phyloP scores from a whole-genome alignment of 2,113 vertebrate species.

The Eira barbara region DNA sequence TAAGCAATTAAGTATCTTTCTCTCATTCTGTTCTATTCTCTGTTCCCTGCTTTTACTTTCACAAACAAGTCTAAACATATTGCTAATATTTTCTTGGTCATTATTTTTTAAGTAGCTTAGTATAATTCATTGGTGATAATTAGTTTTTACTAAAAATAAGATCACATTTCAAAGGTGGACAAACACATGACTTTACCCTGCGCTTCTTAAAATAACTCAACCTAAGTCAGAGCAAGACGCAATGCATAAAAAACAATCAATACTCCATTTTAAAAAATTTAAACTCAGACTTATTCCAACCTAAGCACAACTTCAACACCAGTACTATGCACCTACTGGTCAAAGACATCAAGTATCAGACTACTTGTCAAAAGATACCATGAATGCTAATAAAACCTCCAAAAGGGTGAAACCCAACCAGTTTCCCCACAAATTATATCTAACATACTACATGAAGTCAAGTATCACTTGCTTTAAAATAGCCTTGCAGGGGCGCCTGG shows the following conservation, averaged over 20 bases:
- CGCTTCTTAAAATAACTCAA: slow-evolving; percentile 35
- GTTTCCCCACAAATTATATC: background rate
- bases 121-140: background rate
- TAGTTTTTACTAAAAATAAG: background rate
- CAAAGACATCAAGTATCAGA: background rate
- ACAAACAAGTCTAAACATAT: slow-evolving; percentile 34
- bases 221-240: slow-evolving; percentile 26
- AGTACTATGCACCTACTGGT: background rate
- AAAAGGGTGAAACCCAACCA: background rate
- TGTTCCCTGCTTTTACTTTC: background rate
- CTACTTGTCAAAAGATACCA: background rate
- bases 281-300: background rate
- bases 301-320: background rate
- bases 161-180: slow-evolving; percentile 24
- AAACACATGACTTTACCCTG: background rate
- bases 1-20: slow-evolving; percentile 52
- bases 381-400: background rate
- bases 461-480: background rate
- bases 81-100: slow-evolving; percentile 40
- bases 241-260: background rate
- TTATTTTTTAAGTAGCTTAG: background rate
- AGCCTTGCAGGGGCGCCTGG: too few species aligned
- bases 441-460: background rate
- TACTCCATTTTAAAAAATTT: background rate
- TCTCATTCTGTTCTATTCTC: background rate